These are phyloP conservation scores for Aldrovandia affinis DNA, from an alignment of 2,797 vertebrate species.

Conservation along the genomic window DNA sequence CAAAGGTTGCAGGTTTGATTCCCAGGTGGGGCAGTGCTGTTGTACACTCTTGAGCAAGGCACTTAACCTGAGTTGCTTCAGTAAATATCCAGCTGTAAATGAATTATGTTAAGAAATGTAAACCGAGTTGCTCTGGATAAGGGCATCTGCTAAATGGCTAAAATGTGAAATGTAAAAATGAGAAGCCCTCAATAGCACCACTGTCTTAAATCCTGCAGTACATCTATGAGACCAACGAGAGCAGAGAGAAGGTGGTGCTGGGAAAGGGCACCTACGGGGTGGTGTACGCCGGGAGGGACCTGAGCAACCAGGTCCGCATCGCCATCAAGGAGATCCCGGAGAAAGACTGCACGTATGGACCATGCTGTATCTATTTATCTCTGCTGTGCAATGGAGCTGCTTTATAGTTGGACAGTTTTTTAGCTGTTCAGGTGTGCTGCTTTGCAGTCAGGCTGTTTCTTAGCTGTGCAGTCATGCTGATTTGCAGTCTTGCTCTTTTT, in stretches of 20 bases:
- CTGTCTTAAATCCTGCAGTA: slow-evolving; percentile 66
- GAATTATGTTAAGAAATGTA: too few species aligned
- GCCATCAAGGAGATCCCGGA: slow-evolving; percentile 95
- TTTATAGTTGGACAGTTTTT: too few species aligned
- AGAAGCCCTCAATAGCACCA: neutral
- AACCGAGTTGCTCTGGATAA: too few species aligned
- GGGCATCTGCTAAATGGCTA: too few species aligned
- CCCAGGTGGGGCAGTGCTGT: too few species aligned
- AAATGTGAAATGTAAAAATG: too few species aligned
- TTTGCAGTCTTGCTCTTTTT: too few species aligned
- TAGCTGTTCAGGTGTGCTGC: neutral
- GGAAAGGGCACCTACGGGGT: slow-evolving; percentile 89
- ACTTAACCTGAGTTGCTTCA: too few species aligned
- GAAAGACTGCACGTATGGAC: slow-evolving; percentile 83
- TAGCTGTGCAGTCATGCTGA: too few species aligned
- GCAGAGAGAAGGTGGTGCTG: slow-evolving; percentile 79
- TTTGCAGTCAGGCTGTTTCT: neutral
- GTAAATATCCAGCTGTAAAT: too few species aligned
- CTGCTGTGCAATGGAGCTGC: neutral
- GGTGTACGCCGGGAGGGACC: slow-evolving; percentile 86
- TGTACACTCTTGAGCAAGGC: too few species aligned
- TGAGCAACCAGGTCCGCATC: slow-evolving; percentile 86
- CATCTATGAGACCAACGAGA: slow-evolving; percentile 82
- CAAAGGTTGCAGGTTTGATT: too few species aligned
- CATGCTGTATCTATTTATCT: neutral